phyloP scores from a whole-genome alignment of 37 sponge, comb jelly and placozoan genomes.

The Ephydatia muelleri region DNA sequence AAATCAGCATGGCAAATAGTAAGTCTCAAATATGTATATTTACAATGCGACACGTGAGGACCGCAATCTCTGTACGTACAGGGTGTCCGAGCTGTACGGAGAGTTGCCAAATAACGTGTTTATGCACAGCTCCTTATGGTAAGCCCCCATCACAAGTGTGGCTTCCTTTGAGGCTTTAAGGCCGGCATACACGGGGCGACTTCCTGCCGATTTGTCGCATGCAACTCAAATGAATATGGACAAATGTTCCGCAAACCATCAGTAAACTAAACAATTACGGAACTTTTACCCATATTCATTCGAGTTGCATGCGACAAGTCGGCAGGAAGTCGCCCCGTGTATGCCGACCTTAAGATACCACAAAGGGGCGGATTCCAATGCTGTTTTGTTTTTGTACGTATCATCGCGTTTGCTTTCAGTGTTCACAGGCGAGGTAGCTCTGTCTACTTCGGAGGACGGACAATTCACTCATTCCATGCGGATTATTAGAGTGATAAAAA shows the following conservation, averaged over 20 bases:
- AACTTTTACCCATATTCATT: too few relatives aligned
- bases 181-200: too few relatives aligned
- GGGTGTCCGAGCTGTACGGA: slow-evolving; percentile 37
- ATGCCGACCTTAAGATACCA: too few relatives aligned
- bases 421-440: slow-evolving; percentile 13
- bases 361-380: background rate
- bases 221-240: too few relatives aligned
- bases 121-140: slow-evolving; percentile 33
- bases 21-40: background rate
- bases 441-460: background rate
- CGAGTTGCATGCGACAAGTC: too few relatives aligned
- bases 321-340: too few relatives aligned
- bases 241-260: too few relatives aligned
- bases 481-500: background rate
- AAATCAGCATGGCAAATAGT: background rate
- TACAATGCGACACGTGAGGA: background rate
- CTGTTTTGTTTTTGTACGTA: background rate
- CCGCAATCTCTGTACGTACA: background rate
- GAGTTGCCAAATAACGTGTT: slow-evolving; percentile 14
- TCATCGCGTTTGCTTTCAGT: background rate
- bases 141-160: background rate
- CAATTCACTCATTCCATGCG: slow-evolving; percentile 24
- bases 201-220: too few relatives aligned
- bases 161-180: background rate
- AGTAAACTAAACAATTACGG: too few relatives aligned